A percentile compares a stretch with the other conserved stretches of the same genome.
Conservation (phyloP, 2,113 vertebrate genomes). For the Edolisoma coerulescens region DNA sequence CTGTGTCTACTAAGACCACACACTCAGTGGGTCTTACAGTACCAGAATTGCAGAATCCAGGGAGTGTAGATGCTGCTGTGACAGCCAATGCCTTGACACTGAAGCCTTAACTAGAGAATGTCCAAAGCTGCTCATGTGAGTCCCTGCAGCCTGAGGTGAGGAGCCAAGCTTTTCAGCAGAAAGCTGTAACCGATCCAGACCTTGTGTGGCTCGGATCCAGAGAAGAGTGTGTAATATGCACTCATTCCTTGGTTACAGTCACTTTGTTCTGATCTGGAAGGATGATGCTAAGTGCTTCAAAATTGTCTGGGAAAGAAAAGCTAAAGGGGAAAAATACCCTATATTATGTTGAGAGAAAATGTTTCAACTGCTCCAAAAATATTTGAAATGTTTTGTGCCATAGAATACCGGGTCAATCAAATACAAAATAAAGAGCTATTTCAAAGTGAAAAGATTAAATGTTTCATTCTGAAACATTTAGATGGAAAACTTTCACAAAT, state of each 20-base stretch:
- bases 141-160: not conserved
- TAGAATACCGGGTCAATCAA: not conserved
- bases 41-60: not conserved
- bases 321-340: not conserved
- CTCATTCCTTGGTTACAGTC: not conserved
- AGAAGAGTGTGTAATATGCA: not conserved
- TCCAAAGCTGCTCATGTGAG: not conserved
- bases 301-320: not conserved
- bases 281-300: not conserved
- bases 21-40: not conserved
- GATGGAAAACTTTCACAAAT: not conserved
- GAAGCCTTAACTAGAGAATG: not conserved
- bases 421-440: not conserved
- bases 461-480: not conserved
- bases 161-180: constrained; percentile 1
- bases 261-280: not conserved
- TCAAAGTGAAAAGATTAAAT: not conserved
- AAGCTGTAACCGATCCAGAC: not conserved
- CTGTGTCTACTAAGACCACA: not conserved
- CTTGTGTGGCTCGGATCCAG: not conserved
- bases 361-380: not conserved
- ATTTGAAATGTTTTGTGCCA: not conserved
- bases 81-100: not conserved
- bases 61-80: not conserved
- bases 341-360: not conserved